A percentile compares a stretch with the other conserved stretches of the same genome.
Conservation (phyloP, 2,113 vertebrate genomes). For the Nibea coibor region DNA sequence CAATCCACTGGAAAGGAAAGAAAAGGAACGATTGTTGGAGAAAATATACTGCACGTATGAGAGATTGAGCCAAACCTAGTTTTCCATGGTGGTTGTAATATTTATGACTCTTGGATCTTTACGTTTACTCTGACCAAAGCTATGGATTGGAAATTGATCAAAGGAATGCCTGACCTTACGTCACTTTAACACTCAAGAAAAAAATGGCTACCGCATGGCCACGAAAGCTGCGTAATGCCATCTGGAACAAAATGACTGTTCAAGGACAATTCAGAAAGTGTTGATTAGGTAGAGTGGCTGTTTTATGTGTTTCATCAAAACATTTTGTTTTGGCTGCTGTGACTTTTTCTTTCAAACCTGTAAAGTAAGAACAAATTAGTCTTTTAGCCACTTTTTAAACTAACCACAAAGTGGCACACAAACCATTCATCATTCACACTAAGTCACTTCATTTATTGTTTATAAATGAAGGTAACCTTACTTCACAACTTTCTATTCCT, state of each 20-base stretch:
- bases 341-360: neutral
- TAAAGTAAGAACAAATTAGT: constrained; percentile 13
- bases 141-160: constrained; percentile 26
- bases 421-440: neutral
- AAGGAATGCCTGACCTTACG: constrained; percentile 18
- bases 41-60: constrained; percentile 10
- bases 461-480: constrained; percentile 26
- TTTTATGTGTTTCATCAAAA: constrained; percentile 17
- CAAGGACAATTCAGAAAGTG: constrained; percentile 9
- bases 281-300: constrained; percentile 5
- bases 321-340: constrained; percentile 6
- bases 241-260: constrained; percentile 33
- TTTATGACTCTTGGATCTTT: constrained; percentile 25
- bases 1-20: constrained; percentile 10
- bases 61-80: neutral
- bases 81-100: constrained; percentile 48
- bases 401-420: neutral
- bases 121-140: constrained; percentile 24
- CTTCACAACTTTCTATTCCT: constrained; percentile 13
- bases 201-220: constrained; percentile 5
- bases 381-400: neutral
- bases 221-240: constrained; percentile 19
- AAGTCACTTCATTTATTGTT: constrained; percentile 37
- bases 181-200: constrained; percentile 9
- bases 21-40: neutral